Evolutionary conservation across 2,797 vertebrate genomes (phyloP), one percentile per base, ranked within the genome.

Genomic region (Numenius phaeopus): DNA sequence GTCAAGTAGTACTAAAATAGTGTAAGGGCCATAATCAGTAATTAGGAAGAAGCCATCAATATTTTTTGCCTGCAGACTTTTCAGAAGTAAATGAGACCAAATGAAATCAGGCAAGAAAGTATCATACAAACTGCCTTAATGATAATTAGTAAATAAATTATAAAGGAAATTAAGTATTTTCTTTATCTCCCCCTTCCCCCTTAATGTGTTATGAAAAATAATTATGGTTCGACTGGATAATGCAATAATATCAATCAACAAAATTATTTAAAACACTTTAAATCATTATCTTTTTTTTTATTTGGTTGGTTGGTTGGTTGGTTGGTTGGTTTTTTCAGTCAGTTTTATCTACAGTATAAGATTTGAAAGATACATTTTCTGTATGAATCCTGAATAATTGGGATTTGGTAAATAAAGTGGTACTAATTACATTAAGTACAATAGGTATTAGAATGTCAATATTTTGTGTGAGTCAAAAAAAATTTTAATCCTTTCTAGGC

Each of bases 261-360:
- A 87, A 87, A 61, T 39, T 37, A 39, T 81, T 61, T 42, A 22
- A 67, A 34, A 37, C 1, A 22, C 37, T 81, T 77, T 44, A 27
- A 57, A 3, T 39, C 7, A 16, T 55, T 54, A 19, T 47, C 8
- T 46, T 58, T 58, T 17, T 3, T 3, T 4, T 30, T 76, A 10
- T 2, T 67, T 11, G 0, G 1, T 59, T 44, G 10, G 1, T 50
- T 26, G 4, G 1, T 50, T 26, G 4, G 12, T 66, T 46, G 9
- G 27, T 49, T 30, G 17, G 0, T 40, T 69, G 46, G 0, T 8
- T 81, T 70, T 83, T 92, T 30, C 40, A 64, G 34, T 62, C n/a
- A 69, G 5, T 86, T 70, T 50, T 59, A 34, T n/a, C 40, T 80
- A 29, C 22, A 61, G 10, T 20, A 23, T 32, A 55, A 76, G 6